Evolutionary conservation across 2,888 invertebrate species (phyloP).

Genomic region (Harmothoe impar): DNA sequence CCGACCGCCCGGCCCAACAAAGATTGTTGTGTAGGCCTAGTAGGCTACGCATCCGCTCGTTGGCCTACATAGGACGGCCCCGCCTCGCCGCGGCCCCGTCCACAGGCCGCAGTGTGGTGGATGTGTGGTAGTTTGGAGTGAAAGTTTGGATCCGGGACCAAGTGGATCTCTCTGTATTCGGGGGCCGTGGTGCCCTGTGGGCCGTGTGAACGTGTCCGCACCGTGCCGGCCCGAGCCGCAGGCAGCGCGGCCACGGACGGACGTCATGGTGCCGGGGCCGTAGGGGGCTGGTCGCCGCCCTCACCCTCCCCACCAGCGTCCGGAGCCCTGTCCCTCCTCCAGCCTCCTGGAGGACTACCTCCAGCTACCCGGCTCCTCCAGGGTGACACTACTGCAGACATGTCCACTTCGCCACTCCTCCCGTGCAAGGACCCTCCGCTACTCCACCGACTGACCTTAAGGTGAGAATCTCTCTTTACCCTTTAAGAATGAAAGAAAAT

Average conservation of each 20-base stretch:
- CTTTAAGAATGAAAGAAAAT: background rate
- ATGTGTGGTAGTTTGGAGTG: constrained; percentile 19
- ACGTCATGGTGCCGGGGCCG: constrained; percentile 38
- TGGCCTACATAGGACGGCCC: constrained; percentile 48
- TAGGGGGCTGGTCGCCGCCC: constrained; percentile 7
- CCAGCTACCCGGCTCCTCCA: background rate
- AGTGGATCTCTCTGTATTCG: constrained; percentile 9
- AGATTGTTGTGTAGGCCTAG: constrained; percentile 34
- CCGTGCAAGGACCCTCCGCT: constrained; percentile 56
- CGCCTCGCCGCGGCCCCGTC: constrained; percentile 30
- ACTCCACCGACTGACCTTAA: constrained; percentile 39
- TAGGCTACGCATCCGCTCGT: constrained; percentile 55
- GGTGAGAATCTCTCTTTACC: constrained; percentile 29
- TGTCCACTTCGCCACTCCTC: constrained; percentile 59
- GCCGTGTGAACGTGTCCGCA: background rate
- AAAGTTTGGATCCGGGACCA: constrained; percentile 30
- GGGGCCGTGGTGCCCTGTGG: background rate
- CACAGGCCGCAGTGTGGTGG: background rate
- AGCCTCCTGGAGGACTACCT: background rate
- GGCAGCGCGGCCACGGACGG: background rate
- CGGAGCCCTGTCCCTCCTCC: background rate
- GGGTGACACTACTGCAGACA: background rate
- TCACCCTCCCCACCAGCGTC: background rate
- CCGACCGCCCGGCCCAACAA: background rate
- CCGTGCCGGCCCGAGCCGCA: background rate